Evolutionary conservation across 2,888 invertebrate genomes (phyloP).

Genomic region (Drosophila cognata): DNA sequence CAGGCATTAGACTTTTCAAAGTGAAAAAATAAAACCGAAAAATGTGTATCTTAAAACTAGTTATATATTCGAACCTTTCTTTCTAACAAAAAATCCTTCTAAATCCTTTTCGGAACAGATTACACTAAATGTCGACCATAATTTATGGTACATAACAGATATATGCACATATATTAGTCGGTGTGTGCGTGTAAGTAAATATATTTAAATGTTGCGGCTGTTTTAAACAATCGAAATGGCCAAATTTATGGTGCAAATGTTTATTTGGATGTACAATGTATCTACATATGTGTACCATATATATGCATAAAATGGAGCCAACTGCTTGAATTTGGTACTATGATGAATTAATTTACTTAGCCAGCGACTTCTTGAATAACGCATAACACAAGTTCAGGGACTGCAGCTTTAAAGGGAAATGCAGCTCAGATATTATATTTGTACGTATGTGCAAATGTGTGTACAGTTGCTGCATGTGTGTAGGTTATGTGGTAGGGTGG

Average conservation of each 20-base stretch:
- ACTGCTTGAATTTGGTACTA: conserved; percentile 31
- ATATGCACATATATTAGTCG: background rate
- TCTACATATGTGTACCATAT: background rate
- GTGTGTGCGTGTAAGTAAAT: conserved; percentile 6
- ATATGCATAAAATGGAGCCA: conserved; percentile 9
- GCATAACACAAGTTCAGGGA: conserved; percentile 24
- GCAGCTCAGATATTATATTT: background rate
- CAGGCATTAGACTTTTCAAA: background rate
- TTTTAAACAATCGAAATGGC: conserved; percentile 66
- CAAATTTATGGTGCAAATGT: conserved; percentile 33
- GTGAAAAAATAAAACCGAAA: background rate
- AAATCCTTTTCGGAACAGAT: background rate
- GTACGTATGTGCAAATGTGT: background rate
- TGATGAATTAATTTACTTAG: conserved; percentile 40
- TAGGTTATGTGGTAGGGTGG: background rate
- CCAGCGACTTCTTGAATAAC: conserved; percentile 20
- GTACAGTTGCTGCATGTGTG: background rate
- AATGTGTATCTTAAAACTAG: background rate
- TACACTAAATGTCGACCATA: conserved; percentile 23
- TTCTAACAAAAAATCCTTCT: background rate
- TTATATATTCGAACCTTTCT: background rate
- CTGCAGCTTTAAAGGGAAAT: conserved; percentile 11
- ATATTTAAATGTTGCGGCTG: conserved; percentile 62
- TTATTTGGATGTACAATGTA: background rate
- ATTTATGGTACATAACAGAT: conserved; percentile 13